Conservation (phyloP, 2,113 vertebrate species). For the Orcinus orca region DNA sequence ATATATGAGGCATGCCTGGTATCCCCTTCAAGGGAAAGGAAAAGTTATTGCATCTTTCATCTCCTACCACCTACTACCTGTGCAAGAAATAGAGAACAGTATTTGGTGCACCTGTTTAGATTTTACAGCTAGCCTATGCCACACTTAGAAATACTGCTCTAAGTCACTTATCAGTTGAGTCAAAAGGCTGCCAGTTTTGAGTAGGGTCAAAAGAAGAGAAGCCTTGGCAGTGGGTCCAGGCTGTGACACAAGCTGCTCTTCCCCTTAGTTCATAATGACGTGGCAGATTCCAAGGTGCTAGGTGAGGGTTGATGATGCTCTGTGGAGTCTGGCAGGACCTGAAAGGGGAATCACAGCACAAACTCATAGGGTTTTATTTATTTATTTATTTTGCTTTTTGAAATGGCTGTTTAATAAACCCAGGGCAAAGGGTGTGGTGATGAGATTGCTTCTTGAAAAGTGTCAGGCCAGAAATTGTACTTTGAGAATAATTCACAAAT, state of each 20-base stretch:
- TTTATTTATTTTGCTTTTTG: background rate
- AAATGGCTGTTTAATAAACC: slow-evolving; percentile 57
- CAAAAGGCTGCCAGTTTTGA: background rate
- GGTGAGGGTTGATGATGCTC: background rate
- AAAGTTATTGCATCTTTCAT: background rate
- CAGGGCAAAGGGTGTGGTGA: background rate
- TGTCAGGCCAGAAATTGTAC: slow-evolving; percentile 25
- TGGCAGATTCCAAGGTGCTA: background rate
- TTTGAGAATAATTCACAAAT: background rate
- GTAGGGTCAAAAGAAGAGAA: background rate
- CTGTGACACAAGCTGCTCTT: background rate
- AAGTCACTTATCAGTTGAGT: background rate
- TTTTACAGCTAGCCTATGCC: background rate
- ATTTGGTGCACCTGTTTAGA: background rate
- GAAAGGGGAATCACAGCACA: background rate
- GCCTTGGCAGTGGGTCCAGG: background rate
- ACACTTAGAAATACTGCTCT: background rate
- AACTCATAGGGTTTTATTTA: background rate
- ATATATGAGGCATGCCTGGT: background rate
- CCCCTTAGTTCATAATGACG: background rate
- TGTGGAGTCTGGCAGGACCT: background rate
- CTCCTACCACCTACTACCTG: background rate
- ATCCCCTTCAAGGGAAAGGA: background rate
- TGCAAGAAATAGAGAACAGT: background rate
- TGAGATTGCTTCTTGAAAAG: slow-evolving; percentile 41